These are phyloP conservation scores for Bufotes viridis DNA, from an alignment of 2,797 vertebrate genomes.

Conservation along the genomic window DNA sequence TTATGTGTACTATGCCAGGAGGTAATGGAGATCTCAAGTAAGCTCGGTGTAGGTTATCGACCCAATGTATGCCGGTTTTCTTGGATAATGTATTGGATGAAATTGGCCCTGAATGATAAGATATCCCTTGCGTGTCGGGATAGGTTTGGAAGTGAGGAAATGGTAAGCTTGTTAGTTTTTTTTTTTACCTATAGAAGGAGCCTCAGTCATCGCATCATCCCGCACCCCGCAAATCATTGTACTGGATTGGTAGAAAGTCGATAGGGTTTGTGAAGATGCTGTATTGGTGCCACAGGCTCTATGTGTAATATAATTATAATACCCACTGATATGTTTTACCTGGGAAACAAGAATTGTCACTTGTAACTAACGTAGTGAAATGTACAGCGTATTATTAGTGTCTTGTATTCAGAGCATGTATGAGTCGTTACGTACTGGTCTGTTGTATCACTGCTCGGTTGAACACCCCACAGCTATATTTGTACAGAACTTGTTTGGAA, in stretches of 20 bases:
- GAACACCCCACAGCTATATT: slow-evolving; percentile 61
- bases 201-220: not conserved
- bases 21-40: not conserved
- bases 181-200: not conserved
- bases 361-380: slow-evolving; percentile 60
- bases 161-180: not conserved
- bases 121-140: not conserved
- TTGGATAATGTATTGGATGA: not conserved
- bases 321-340: slow-evolving; percentile 4
- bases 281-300: not conserved
- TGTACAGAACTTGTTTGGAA: slow-evolving; percentile 61
- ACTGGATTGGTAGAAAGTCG: not conserved
- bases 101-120: not conserved
- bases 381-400: slow-evolving; percentile 43
- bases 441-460: slow-evolving; percentile 56
- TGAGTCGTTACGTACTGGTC: slow-evolving; percentile 51
- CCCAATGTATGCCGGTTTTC: not conserved
- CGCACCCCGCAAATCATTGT: not conserved
- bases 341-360: not conserved
- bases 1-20: not conserved
- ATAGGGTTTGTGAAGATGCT: not conserved
- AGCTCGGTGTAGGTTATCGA: not conserved
- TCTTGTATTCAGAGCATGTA: slow-evolving; percentile 58
- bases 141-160: not conserved
- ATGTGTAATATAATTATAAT: slow-evolving; percentile 3